These are phyloP conservation scores for Drosophila nr. perissopoda DNA, from an alignment of 2,888 invertebrate genomes.

Conservation along the genomic window DNA sequence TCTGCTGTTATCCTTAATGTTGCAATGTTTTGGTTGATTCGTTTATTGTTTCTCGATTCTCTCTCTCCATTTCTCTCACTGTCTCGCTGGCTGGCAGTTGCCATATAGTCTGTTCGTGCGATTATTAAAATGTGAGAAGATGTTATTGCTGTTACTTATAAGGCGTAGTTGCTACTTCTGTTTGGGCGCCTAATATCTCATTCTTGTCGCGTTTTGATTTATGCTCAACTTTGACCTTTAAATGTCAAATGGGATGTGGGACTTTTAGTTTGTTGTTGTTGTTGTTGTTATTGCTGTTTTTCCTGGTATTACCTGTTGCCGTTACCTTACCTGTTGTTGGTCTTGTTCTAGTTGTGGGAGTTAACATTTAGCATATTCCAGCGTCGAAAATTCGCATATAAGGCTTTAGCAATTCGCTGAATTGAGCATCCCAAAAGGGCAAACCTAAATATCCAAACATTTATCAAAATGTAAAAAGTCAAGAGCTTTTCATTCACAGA, in stretches of 20 bases:
- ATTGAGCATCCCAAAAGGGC: slow-evolving; percentile 31
- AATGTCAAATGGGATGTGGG: slow-evolving; percentile 60
- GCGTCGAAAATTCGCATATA: slow-evolving; percentile 20
- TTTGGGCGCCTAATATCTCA: slow-evolving; percentile 45
- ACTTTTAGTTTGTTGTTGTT: slow-evolving; percentile 10
- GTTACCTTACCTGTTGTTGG: slow-evolving; percentile 20
- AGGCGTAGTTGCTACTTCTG: slow-evolving; percentile 15
- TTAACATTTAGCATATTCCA: slow-evolving; percentile 38
- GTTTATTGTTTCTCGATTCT: slow-evolving; percentile 3
- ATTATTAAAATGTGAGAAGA: slow-evolving; percentile 34
- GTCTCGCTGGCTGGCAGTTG: background rate
- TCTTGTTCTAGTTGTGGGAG: slow-evolving; percentile 36
- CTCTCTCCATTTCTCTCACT: background rate
- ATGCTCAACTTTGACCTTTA: slow-evolving; percentile 76
- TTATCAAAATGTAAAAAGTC: background rate
- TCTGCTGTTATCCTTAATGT: slow-evolving; percentile 29
- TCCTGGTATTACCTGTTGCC: slow-evolving; percentile 19
- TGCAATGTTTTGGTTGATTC: slow-evolving; percentile 32
- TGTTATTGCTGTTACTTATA: slow-evolving; percentile 9
- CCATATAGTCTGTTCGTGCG: slow-evolving; percentile 13
- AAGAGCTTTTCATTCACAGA: slow-evolving; percentile 1
- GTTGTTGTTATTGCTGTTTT: background rate
- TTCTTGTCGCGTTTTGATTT: slow-evolving; percentile 53
- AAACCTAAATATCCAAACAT: slow-evolving; percentile 16
- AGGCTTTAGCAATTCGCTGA: slow-evolving; percentile 33